phyloP scores from a whole-genome alignment of 2,113 vertebrate species.

The Chinchilla lanigera region DNA sequence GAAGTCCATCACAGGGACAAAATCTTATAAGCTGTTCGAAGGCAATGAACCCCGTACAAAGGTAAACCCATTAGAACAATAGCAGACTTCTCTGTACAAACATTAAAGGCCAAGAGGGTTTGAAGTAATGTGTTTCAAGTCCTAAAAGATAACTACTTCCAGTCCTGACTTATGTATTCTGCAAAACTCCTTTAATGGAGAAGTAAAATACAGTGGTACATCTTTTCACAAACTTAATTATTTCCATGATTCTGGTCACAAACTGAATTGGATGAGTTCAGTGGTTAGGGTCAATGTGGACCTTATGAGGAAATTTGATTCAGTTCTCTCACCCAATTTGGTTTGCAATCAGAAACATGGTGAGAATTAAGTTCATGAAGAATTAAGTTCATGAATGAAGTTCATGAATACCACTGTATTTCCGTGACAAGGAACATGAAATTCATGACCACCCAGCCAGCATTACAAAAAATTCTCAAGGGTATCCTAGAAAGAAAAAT shows the following conservation, averaged over 20 bases:
- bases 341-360: neutral
- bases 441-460: neutral
- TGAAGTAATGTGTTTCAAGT: neutral
- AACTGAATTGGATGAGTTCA: neutral
- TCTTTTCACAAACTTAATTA: neutral
- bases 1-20: neutral
- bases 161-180: neutral
- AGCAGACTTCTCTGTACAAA: neutral
- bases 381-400: too few relatives aligned
- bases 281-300: neutral
- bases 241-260: neutral
- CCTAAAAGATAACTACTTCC: neutral
- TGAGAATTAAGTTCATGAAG: neutral
- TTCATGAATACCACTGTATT: neutral
- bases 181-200: neutral
- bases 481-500: neutral
- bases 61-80: neutral
- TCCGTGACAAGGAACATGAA: neutral
- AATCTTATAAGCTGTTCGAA: neutral
- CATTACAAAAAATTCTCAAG: neutral
- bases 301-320: neutral
- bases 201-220: neutral
- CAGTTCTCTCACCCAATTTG: neutral
- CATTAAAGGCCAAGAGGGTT: neutral
- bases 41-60: neutral